phyloP scores from a whole-genome alignment of 2,113 vertebrate genomes.

The Neolamprologus variostigma region DNA sequence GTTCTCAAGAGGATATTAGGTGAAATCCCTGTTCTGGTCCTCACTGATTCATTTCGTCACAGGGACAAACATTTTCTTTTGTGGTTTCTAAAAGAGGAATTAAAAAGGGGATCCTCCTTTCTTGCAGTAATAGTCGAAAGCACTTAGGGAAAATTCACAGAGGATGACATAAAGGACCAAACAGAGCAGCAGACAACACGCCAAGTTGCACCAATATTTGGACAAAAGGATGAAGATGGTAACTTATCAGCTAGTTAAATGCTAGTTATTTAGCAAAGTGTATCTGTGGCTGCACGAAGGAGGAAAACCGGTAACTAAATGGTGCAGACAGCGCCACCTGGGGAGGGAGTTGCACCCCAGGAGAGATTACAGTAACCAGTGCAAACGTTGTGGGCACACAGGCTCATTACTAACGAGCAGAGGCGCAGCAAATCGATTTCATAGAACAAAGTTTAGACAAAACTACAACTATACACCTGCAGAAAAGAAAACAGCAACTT shows the following conservation, averaged over 20 bases:
- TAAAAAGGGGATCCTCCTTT: background rate
- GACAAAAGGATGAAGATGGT: background rate
- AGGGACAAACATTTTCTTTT: accelerated
- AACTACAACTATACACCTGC: background rate
- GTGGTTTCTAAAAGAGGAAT: background rate
- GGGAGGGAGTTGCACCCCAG: background rate
- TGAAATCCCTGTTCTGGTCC: background rate
- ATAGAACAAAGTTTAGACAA: background rate
- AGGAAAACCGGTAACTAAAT: background rate
- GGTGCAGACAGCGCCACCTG: background rate
- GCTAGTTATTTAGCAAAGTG: background rate
- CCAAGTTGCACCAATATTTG: background rate
- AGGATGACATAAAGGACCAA: background rate
- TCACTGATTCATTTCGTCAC: background rate
- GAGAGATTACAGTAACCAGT: background rate
- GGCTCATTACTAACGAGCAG: background rate
- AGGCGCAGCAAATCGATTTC: accelerated
- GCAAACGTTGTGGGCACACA: background rate
- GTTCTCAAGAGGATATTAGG: background rate
- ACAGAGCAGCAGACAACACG: background rate
- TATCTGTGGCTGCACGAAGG: background rate
- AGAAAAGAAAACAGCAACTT: background rate
- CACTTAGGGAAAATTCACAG: background rate
- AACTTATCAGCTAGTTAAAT: background rate
- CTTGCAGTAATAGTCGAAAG: background rate